These are phyloP conservation scores for Acronicta alni DNA, from an alignment of 2,888 invertebrate genomes.

Conservation along the genomic window DNA sequence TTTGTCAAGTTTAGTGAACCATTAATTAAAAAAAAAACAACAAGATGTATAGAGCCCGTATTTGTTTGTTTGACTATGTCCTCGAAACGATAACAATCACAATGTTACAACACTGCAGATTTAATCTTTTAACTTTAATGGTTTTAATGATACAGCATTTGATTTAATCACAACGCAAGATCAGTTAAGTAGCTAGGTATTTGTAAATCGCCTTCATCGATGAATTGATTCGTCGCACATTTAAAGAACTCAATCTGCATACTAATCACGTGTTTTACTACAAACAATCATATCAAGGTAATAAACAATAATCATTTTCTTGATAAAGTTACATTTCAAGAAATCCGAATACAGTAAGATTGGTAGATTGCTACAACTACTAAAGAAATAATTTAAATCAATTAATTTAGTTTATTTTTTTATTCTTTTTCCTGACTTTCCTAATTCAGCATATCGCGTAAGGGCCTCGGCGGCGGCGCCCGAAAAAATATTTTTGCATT, in stretches of 20 bases:
- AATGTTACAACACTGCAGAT: neutral
- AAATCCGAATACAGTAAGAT: constrained; percentile 4
- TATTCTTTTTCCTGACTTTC: too few relatives aligned
- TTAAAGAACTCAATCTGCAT: neutral
- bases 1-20: too few relatives aligned
- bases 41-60: neutral
- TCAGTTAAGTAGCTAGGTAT: neutral
- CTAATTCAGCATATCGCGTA: too few relatives aligned
- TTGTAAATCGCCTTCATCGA: neutral
- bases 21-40: neutral
- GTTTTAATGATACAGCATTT: neutral
- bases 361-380: too few relatives aligned
- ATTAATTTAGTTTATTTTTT: too few relatives aligned
- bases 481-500: too few relatives aligned
- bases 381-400: too few relatives aligned
- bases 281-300: constrained; percentile 3
- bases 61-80: neutral
- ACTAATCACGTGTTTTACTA: constrained; percentile 8
- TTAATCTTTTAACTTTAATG: neutral
- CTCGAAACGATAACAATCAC: constrained; percentile 1
- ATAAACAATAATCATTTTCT: neutral
- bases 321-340: constrained; percentile 1
- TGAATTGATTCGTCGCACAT: neutral
- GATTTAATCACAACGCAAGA: neutral
- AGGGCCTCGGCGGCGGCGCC: too few relatives aligned